Evolutionary conservation across 2,888 invertebrate genomes (phyloP).

Genomic region (Deilephila porcellus): DNA sequence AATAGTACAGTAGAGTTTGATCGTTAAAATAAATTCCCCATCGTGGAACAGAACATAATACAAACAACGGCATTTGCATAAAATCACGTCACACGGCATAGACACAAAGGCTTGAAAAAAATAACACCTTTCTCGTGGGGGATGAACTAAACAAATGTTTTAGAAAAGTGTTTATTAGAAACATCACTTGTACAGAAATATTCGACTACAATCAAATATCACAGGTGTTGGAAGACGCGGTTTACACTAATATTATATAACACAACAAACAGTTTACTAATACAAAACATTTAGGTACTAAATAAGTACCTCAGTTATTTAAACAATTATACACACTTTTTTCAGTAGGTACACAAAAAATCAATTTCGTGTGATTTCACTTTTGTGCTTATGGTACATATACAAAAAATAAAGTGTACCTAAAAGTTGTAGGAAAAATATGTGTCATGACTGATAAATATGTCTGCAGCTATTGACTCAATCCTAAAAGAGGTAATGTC

Average conservation of each 20-base stretch:
- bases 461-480: background rate
- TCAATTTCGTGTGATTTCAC: no score
- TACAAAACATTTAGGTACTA: background rate
- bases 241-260: background rate
- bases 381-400: no score
- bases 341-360: no score
- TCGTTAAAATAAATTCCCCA: no score
- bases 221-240: slow-evolving; percentile 45
- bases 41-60: no score
- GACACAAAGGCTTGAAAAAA: no score
- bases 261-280: background rate
- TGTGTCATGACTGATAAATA: background rate
- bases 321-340: no score
- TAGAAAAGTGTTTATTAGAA: background rate
- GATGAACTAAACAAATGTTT: background rate
- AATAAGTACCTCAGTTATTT: background rate
- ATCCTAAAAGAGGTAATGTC: background rate
- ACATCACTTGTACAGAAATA: slow-evolving; percentile 27
- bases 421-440: background rate
- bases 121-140: no score
- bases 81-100: no score
- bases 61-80: no score
- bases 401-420: no score
- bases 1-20: no score
- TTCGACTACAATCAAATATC: slow-evolving; percentile 41